Percentiles rank a stretch among this genome's conserved stretches.
Evolutionary conservation across 2,113 vertebrate species (phyloP).

Genomic region (Sturnus vulgaris): DNA sequence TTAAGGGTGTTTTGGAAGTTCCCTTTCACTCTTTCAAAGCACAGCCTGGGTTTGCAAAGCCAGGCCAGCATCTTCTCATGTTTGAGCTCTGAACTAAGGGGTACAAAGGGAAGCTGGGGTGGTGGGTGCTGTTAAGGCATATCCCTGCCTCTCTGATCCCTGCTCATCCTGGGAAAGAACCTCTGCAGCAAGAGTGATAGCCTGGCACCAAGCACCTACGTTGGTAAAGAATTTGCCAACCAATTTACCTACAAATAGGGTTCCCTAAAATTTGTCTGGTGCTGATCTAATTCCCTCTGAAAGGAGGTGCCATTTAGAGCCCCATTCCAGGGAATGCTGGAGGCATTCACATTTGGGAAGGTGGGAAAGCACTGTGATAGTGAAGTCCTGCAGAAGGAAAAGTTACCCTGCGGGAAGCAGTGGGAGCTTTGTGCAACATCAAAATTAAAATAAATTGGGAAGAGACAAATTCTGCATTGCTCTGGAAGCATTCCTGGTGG

Average conservation of each 20-base stretch:
- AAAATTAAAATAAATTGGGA: neutral
- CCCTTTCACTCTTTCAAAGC: conserved; percentile 45
- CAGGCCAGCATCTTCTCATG: neutral
- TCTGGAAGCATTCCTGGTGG: neutral
- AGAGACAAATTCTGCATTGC: neutral
- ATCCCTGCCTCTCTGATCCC: neutral
- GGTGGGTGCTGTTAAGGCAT: rapidly evolving
- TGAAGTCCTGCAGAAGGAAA: neutral
- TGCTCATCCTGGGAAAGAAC: neutral
- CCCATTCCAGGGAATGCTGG: rapidly evolving
- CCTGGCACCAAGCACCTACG: neutral
- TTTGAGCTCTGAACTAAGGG: neutral
- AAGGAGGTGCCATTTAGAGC: neutral
- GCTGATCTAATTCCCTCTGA: neutral
- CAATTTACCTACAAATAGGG: neutral
- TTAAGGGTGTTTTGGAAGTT: conserved; percentile 60
- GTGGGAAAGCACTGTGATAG: neutral
- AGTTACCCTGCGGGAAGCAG: neutral
- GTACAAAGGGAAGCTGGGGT: neutral
- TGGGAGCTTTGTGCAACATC: neutral
- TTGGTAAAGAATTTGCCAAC: neutral
- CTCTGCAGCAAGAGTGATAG: neutral
- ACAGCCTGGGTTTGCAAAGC: rapidly evolving
- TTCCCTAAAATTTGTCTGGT: neutral
- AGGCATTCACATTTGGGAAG: neutral